Evolutionary conservation across 2,797 vertebrate species (phyloP), one percentile per base, ranked within the genome.

Genomic region (Eulemur albifrons): DNA sequence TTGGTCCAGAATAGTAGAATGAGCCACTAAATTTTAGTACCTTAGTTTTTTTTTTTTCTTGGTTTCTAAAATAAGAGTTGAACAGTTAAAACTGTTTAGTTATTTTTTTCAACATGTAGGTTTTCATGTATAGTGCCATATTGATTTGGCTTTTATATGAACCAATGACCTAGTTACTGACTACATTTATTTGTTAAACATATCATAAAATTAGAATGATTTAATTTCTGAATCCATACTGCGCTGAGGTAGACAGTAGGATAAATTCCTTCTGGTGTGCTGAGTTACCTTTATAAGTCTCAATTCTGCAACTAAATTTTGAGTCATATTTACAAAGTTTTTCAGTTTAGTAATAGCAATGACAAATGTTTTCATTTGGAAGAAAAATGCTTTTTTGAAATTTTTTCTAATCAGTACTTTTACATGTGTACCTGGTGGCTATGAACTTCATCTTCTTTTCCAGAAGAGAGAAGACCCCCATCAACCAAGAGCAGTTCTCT

Each of bases 11-110:
- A 52, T 75, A 70, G 40, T 43, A 79, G 75, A 93, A 30, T 96
- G 57, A 95, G 73, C 97, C 92, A 97, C 97, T 97, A 97, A 96
- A 98, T 98, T 86, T 98, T 96, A 98, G 97, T 43, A 21, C 21
- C 63, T 79, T 50, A 57, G 21, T 40, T 40, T 43, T 90, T 79
- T 23, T 32, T 32, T 21, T n/a, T 40, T 9, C 13, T 25, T 89
- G 75, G 7, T 65, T 81, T 32, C 50, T 95, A 92, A 93, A 91
- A 59, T 79, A 69, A 40, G 50, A 73, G 7, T 61, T 86, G 48
- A 91, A 43, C 13, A 73, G 17, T 88, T 80, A 48, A 84, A 82
- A 83, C 0, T 45, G 6, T n/a, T 21, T 25, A 52, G 4, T 65
- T 83, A 2, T 88, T 75, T 63, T 90, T 89, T 57, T 48, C 4